Percentiles rank a stretch among this genome's conserved stretches.
phyloP scores from a whole-genome alignment of 1,140 invertebrate genomes.

The Mya arenaria region DNA sequence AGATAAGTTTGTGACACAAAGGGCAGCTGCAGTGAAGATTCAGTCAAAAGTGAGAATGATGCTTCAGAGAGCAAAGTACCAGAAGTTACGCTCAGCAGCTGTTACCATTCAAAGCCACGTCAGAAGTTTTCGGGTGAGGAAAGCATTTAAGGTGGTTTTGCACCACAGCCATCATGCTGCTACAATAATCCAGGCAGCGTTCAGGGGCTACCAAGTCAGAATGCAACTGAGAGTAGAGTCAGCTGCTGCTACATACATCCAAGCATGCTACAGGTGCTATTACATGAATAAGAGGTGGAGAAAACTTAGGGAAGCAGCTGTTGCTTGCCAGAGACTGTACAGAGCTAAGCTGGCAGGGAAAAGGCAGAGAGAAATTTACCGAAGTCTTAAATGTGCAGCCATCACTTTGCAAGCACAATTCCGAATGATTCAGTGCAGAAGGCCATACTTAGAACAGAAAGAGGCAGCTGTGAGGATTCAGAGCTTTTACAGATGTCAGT shows the following conservation, averaged over 20 bases:
- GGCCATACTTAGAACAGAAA: constrained; percentile 10
- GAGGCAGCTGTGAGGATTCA: constrained; percentile 53
- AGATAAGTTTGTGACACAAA: constrained; percentile 21
- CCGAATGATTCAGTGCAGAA: constrained; percentile 7
- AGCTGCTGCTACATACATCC: constrained; percentile 50
- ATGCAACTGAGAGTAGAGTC: constrained; percentile 2
- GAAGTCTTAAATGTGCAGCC: constrained; percentile 52
- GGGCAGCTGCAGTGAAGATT: constrained; percentile 58
- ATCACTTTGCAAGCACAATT: constrained; percentile 55
- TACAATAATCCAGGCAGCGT: constrained; percentile 54
- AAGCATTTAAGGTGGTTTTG: constrained; percentile 6
- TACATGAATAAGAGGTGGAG: neutral
- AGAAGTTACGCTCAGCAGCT: constrained; percentile 41
- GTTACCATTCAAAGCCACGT: constrained; percentile 53
- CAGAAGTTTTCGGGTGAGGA: neutral
- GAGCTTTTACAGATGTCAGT: constrained; percentile 25
- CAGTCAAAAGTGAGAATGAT: constrained; percentile 54
- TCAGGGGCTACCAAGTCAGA: constrained; percentile 33
- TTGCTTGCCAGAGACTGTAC: constrained; percentile 44
- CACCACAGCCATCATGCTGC: constrained; percentile 17
- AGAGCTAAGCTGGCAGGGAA: neutral
- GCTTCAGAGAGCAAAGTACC: constrained; percentile 36
- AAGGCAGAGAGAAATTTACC: constrained; percentile 13
- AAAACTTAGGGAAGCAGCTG: constrained; percentile 30
- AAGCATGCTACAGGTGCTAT: constrained; percentile 31